Percentiles rank a stretch among this genome's conserved stretches.
phyloP scores from a whole-genome alignment of 2,888 invertebrate species.

The Nezara viridula region DNA sequence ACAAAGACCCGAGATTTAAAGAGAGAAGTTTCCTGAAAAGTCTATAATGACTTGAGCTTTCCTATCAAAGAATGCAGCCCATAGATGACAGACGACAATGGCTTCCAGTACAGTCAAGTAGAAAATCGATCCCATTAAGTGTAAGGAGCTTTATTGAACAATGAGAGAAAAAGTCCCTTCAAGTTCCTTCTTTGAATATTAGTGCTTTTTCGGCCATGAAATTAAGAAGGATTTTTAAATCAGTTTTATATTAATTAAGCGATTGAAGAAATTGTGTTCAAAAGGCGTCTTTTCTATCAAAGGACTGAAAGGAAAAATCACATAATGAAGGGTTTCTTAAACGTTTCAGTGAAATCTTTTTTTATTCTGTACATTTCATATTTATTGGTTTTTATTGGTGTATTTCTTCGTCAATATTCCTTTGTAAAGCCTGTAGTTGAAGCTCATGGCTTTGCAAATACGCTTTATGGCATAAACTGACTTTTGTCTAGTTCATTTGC shows the following conservation, averaged over 20 bases:
- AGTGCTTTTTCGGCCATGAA: background rate
- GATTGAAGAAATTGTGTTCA: background rate
- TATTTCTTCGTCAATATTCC: no score
- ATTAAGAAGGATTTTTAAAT: background rate
- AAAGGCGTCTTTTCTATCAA: background rate
- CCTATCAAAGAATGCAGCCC: conserved; percentile 17
- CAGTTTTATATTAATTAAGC: conserved; percentile 9
- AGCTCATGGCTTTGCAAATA: no score
- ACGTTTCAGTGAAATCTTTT: background rate
- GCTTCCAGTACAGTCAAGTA: background rate
- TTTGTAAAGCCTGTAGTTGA: no score
- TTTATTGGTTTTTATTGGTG: no score
- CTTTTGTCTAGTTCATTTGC: no score
- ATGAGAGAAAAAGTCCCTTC: background rate
- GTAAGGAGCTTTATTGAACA: conserved; percentile 2
- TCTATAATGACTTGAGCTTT: background rate
- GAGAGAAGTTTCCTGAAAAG: background rate
- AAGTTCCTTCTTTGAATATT: background rate
- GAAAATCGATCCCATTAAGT: background rate
- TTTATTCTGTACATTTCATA: no score
- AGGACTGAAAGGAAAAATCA: background rate
- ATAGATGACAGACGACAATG: conserved; percentile 8
- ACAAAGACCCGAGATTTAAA: background rate
- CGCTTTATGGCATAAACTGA: no score
- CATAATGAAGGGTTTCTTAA: background rate